phyloP scores from a whole-genome alignment of 1,140 invertebrate genomes.

The Rhagoletis pomonella region DNA sequence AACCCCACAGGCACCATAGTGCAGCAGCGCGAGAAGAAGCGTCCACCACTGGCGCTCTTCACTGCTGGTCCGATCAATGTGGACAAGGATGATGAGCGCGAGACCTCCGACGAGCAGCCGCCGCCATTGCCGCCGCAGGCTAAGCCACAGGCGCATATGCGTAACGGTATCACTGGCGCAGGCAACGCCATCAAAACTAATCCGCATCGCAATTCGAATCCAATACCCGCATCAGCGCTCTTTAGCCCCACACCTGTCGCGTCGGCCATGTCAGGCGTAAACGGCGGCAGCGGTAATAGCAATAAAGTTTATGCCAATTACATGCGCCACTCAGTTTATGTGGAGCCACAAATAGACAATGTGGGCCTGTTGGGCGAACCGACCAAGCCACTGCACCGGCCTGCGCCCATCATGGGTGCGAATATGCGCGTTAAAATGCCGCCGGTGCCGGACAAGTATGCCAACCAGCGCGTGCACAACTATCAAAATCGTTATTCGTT shows the following conservation, averaged over 20 bases:
- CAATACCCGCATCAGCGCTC: conserved; percentile 75
- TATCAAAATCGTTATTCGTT: conserved; percentile 68
- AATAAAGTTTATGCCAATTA: conserved; percentile 60
- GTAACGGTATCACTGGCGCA: conserved; percentile 74
- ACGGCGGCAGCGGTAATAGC: conserved; percentile 56
- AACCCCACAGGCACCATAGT: conserved; percentile 87
- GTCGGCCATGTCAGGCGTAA: not conserved
- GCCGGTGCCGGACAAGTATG: conserved; percentile 57
- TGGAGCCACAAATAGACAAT: conserved; percentile 55
- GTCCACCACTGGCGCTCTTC: conserved; percentile 82
- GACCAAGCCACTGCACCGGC: conserved; percentile 63
- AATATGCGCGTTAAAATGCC: conserved; percentile 68
- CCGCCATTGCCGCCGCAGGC: conserved; percentile 71
- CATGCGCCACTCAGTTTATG: conserved; percentile 69
- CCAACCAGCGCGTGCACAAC: conserved; percentile 62
- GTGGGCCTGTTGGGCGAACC: conserved; percentile 61
- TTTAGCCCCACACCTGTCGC: conserved; percentile 57
- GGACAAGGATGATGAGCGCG: conserved; percentile 70
- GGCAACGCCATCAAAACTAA: conserved; percentile 72
- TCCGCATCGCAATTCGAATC: conserved; percentile 83
- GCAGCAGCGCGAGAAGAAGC: conserved; percentile 83
- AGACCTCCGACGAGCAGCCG: conserved; percentile 64
- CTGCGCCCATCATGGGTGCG: conserved; percentile 65
- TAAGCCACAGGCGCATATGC: conserved; percentile 73
- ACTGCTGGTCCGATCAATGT: conserved; percentile 70